These are phyloP conservation scores for Danaus chrysippus DNA, from an alignment of 2,888 invertebrate genomes.

Conservation along the genomic window DNA sequence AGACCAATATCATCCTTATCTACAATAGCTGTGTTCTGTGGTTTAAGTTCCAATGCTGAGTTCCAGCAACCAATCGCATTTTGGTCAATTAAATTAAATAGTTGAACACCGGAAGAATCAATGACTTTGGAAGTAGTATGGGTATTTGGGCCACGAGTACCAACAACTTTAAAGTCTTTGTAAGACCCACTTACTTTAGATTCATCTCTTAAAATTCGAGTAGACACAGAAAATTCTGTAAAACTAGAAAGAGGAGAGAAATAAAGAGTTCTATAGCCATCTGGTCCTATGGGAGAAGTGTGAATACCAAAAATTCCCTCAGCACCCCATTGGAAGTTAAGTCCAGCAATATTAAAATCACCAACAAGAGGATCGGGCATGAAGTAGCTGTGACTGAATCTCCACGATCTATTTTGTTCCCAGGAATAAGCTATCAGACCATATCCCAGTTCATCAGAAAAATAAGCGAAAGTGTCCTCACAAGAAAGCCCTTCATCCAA, in stretches of 20 bases:
- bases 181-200: conserved; percentile 83
- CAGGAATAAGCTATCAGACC: conserved; percentile 89
- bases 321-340: conserved; percentile 91
- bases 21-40: conserved; percentile 83
- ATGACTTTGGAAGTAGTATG: conserved; percentile 87
- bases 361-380: conserved; percentile 89
- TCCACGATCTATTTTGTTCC: conserved; percentile 87
- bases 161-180: conserved; percentile 83
- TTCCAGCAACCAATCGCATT: conserved; percentile 93
- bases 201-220: conserved; percentile 84
- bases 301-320: conserved; percentile 91
- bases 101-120: conserved; percentile 86
- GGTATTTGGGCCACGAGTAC: conserved; percentile 82
- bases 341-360: conserved; percentile 87
- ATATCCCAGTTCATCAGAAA: conserved; percentile 90
- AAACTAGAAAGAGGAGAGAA: conserved; percentile 89
- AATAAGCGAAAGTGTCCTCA: conserved; percentile 88
- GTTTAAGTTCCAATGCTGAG: conserved; percentile 80
- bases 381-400: conserved; percentile 88
- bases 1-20: conserved; percentile 87
- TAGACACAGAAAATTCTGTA: conserved; percentile 89
- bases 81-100: conserved; percentile 88
- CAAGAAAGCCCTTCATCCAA: conserved; percentile 87
- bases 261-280: conserved; percentile 85
- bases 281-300: conserved; percentile 81